A percentile compares a stretch with the other conserved stretches of the same genome.
Evolutionary conservation across 2,797 vertebrate species (phyloP).

Genomic region (Neosalanx taihuensis): DNA sequence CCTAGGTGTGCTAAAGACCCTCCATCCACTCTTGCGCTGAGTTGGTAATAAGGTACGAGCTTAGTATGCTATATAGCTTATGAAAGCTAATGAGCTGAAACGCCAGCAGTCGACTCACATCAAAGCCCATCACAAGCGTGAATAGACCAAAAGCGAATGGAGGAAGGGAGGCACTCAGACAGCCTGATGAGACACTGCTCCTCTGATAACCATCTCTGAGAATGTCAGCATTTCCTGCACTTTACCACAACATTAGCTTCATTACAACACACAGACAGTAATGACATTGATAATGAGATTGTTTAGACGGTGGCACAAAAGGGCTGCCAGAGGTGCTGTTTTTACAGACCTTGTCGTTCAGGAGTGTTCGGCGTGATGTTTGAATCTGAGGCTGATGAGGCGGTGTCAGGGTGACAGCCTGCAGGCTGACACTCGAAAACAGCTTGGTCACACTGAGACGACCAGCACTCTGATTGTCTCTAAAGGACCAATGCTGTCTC

Average conservation of each 20-base stretch:
- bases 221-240: conserved; percentile 51
- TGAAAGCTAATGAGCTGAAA: conserved; percentile 59
- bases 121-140: conserved; percentile 11
- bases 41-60: conserved; percentile 41
- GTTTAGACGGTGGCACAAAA: conserved; percentile 52
- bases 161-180: conserved; percentile 25
- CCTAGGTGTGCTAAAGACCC: not conserved
- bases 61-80: conserved; percentile 45
- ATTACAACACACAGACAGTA: conserved; percentile 56
- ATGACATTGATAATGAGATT: conserved; percentile 66
- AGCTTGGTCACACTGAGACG: conserved; percentile 8
- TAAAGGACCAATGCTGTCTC: conserved; percentile 19
- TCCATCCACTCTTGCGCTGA: not conserved
- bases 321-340: conserved; percentile 27
- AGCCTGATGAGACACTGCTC: conserved; percentile 48
- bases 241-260: conserved; percentile 66
- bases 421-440: conserved; percentile 3
- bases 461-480: not conserved
- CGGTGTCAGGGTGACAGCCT: conserved; percentile 5
- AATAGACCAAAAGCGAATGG: conserved; percentile 24
- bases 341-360: not conserved
- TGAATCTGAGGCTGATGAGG: not conserved
- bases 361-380: too few relatives aligned
- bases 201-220: conserved; percentile 47
- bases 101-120: conserved; percentile 43